Evolutionary conservation across 2,797 vertebrate genomes (phyloP), one percentile per base, ranked within the genome.

Genomic region (Discoglossus pictus): DNA sequence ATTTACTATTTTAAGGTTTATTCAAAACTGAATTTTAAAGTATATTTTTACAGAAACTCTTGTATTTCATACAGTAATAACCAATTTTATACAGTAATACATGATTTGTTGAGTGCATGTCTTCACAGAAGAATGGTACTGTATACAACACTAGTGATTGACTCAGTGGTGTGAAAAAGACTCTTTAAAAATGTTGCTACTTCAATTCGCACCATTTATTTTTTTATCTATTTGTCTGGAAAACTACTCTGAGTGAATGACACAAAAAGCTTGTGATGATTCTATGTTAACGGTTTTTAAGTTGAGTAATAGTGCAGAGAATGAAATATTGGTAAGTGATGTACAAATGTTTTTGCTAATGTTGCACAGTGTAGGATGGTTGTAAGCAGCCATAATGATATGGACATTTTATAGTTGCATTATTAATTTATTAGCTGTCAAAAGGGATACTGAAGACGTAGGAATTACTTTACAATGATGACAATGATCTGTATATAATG

Each of bases 211-310:
- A 42, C 47, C 44, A 67, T 59, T 59, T 67, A 47, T 16, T 69
- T 54, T 13, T 36, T 61, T 44, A 52, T 53, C 47, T 68, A 16
- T 36, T 43, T 52, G 38, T n/a, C 42, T 18, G 15, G 12, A 55
- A 69, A 69, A 27, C 48, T 39, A 53, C 42, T 54, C 34, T 53
- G 40, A 39, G 20, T 36, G 35, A 69, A 69, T 47, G 48, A 61
- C 48, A 62, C 38, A 38, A 35, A 38, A 43, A 39, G 4, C 6
- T 36, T n/a, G 25, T 48, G 38, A 59, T 51, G 44, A 67, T 21
- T 61, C 56, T 0, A 10, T 38, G 66, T 21, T 54, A 62, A 61
- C 40, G 31, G 40, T 69, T 69, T 69, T 3, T 2, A 8, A 46
- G 50, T 47, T 69, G 58, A 17, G 58, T 43, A n/a, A 23, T 43